These are phyloP conservation scores for Copidosoma floridanum DNA, from an alignment of 1,140 invertebrate species.

Conservation along the genomic window DNA sequence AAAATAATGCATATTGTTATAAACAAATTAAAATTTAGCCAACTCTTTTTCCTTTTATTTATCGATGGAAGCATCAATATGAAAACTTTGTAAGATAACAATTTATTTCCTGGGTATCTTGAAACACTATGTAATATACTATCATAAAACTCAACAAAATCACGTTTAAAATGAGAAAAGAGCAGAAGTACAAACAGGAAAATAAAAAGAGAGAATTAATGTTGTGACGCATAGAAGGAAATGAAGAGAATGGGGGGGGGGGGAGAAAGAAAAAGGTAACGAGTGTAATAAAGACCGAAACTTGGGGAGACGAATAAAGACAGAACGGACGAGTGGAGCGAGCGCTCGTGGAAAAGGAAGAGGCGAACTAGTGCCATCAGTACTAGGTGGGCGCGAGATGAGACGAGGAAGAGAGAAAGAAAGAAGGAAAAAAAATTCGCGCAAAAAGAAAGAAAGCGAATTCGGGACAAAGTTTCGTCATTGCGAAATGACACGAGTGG, in stretches of 20 bases:
- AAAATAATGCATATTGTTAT: too few species aligned
- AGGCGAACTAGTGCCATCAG: too few species aligned
- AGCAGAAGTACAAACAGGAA: conserved; percentile 22
- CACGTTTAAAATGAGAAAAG: too few species aligned
- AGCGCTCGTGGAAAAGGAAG: too few species aligned
- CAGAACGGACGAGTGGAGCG: conserved; percentile 16
- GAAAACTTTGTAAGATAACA: too few species aligned
- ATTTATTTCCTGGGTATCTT: too few species aligned
- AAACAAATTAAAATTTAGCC: too few species aligned
- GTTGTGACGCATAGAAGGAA: conserved; percentile 12
- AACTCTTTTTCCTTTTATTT: too few species aligned
- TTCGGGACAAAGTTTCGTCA: conserved; percentile 57
- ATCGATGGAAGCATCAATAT: too few species aligned
- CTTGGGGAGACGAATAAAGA: conserved; percentile 8
- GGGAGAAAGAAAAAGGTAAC: conserved; percentile 17
- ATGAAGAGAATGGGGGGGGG: too few species aligned
- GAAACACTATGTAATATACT: too few species aligned
- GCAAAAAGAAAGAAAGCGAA: conserved; percentile 29
- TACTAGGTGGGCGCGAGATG: not conserved
- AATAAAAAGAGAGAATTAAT: conserved; percentile 8
- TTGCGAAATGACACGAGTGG: conserved; percentile 59
- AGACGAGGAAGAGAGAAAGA: conserved; percentile 22
- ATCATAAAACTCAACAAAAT: too few species aligned
- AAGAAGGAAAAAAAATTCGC: conserved; percentile 17
- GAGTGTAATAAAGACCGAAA: conserved; percentile 18